These are phyloP conservation scores for Gnathonemus echidnorhynchus DNA, from an alignment of 2,113 vertebrate species.

Conservation along the genomic window DNA sequence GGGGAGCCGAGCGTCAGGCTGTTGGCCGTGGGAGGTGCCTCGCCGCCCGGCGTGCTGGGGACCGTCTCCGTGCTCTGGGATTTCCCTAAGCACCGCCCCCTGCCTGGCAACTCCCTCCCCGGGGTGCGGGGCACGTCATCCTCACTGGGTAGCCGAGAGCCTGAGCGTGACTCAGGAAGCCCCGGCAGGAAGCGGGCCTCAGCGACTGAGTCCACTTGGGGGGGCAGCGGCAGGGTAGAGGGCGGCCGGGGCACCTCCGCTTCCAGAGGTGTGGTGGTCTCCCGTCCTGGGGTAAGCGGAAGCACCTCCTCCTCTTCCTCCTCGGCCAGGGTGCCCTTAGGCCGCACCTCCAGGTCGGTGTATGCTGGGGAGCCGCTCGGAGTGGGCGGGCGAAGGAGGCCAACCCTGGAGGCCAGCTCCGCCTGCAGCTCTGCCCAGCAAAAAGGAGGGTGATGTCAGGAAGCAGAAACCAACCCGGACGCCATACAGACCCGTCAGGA, in stretches of 20 bases:
- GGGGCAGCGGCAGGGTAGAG: constrained; percentile 58
- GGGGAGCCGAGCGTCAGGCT: constrained; percentile 81
- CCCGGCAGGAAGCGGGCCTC: constrained; percentile 52
- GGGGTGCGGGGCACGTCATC: constrained; percentile 88
- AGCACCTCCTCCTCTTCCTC: constrained; percentile 47
- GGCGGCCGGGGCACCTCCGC: constrained; percentile 46
- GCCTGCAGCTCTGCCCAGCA: constrained; percentile 49
- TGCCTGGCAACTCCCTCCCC: constrained; percentile 72
- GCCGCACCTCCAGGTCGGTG: constrained; percentile 51
- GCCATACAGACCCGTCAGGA: not conserved
- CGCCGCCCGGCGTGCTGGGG: constrained; percentile 79
- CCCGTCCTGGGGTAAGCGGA: constrained; percentile 57
- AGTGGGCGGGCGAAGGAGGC: constrained; percentile 50
- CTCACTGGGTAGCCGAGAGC: constrained; percentile 65
- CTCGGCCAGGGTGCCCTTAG: constrained; percentile 58
- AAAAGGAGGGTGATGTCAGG: constrained; percentile 2
- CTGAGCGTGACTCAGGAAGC: constrained; percentile 39
- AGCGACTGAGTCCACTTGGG: constrained; percentile 52
- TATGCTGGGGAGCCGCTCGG: constrained; percentile 60
- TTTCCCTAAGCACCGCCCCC: constrained; percentile 64
- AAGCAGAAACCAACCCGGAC: not conserved
- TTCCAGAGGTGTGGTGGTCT: constrained; percentile 46
- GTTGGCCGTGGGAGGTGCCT: constrained; percentile 76
- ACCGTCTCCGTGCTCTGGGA: constrained; percentile 83
- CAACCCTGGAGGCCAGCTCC: constrained; percentile 44